A percentile compares a stretch with the other conserved stretches of the same genome.
Evolutionary conservation across 2,797 vertebrate species (phyloP).

Genomic region (Rhadinocentrus ornatus): DNA sequence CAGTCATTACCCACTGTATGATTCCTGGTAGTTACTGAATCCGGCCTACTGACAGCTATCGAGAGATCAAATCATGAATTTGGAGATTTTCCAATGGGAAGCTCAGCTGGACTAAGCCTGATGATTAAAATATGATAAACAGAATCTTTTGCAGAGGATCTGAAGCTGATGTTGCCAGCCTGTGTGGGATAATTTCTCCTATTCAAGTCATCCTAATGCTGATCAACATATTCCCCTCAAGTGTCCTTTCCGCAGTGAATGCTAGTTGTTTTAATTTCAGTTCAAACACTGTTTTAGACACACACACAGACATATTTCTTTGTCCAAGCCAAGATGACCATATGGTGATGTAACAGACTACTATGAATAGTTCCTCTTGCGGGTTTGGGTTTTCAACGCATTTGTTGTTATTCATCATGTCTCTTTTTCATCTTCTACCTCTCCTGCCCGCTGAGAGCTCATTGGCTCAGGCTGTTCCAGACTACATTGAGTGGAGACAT

Average conservation of each 20-base stretch:
- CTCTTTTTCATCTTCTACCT: constrained; percentile 10
- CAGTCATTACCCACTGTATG: constrained; percentile 1
- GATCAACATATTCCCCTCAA: constrained; percentile 4
- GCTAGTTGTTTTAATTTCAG: constrained; percentile 31
- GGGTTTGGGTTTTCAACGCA: constrained; percentile 15
- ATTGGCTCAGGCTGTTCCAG: constrained; percentile 57
- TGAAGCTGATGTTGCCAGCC: not conserved
- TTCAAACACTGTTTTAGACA: constrained; percentile 35
- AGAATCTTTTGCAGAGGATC: not conserved
- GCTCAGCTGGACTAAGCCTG: not conserved
- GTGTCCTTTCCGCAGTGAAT: constrained; percentile 22
- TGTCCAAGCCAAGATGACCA: constrained; percentile 34
- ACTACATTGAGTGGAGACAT: constrained; percentile 55
- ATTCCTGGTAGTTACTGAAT: not conserved
- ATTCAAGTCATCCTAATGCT: not conserved
- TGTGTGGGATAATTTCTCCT: not conserved
- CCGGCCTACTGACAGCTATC: constrained; percentile 13
- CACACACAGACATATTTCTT: constrained; percentile 36
- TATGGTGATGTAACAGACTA: constrained; percentile 38
- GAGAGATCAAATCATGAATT: constrained; percentile 21
- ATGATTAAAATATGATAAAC: constrained; percentile 27
- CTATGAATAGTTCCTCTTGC: constrained; percentile 36
- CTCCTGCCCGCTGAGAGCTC: constrained; percentile 52
- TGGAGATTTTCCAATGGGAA: constrained; percentile 25
- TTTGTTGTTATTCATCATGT: constrained; percentile 19